These are phyloP conservation scores for Scaptomyza hsui DNA, from an alignment of 1,140 invertebrate genomes.

Conservation along the genomic window DNA sequence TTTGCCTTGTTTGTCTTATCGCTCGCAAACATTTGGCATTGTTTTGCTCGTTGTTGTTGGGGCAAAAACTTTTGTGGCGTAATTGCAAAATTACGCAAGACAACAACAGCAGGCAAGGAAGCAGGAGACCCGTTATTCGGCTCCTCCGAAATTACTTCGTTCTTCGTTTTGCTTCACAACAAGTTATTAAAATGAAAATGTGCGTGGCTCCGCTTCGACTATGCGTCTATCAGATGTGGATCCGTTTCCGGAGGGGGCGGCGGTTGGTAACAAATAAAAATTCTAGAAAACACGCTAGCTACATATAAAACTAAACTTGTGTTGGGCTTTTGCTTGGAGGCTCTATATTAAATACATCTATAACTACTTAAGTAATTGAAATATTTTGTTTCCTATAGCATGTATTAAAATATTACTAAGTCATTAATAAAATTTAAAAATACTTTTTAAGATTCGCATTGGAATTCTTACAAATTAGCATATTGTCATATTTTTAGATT, in stretches of 20 bases:
- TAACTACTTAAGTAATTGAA: constrained; percentile 1
- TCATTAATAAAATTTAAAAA: constrained; percentile 22
- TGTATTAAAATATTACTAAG: background rate
- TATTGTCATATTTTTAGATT: constrained; percentile 4
- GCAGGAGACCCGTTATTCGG: background rate
- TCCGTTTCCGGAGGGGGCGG: background rate
- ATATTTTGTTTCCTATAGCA: background rate
- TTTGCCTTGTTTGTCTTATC: constrained; percentile 41
- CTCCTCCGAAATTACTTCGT: constrained; percentile 5
- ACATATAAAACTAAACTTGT: constrained; percentile 22
- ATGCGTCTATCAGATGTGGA: background rate
- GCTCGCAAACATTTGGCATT: constrained; percentile 46
- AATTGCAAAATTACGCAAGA: constrained; percentile 75
- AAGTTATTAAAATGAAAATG: constrained; percentile 69
- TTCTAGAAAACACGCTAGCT: constrained; percentile 32
- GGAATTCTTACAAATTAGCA: background rate
- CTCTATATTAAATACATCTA: background rate
- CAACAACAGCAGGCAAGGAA: constrained; percentile 12
- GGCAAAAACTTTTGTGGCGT: constrained; percentile 50
- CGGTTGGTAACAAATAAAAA: background rate
- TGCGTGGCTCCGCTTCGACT: constrained; percentile 45
- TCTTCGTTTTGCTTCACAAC: constrained; percentile 12
- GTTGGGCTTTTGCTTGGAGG: background rate
- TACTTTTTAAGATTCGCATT: constrained; percentile 4
- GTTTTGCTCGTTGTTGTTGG: constrained; percentile 24